A percentile compares a stretch with the other conserved stretches of the same genome.
Evolutionary conservation across 2,113 vertebrate genomes (phyloP).

Genomic region (Myotis lucifugus): DNA sequence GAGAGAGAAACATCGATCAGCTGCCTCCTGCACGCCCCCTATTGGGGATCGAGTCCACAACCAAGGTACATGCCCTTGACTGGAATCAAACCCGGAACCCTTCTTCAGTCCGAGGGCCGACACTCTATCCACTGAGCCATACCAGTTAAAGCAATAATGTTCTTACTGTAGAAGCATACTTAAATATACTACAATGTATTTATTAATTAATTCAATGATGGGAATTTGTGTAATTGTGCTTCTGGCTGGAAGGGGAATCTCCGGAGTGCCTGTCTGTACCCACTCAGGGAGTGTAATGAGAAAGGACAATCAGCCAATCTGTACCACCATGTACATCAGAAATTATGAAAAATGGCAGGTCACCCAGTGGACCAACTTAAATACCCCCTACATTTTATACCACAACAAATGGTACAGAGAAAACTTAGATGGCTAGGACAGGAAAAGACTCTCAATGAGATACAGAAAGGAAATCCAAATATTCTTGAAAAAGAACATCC

Average conservation of each 20-base stretch:
- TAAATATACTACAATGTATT: not conserved
- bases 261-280: not conserved
- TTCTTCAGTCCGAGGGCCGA: too few species aligned
- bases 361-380: not conserved
- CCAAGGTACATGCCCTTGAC: too few species aligned
- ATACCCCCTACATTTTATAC: not conserved
- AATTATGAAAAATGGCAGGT: not conserved
- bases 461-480: not conserved
- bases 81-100: too few species aligned
- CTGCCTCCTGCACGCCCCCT: too few species aligned
- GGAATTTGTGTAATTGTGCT: not conserved
- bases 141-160: not conserved
- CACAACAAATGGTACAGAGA: not conserved
- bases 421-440: not conserved
- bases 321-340: not conserved
- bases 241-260: not conserved
- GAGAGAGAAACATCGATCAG: too few species aligned
- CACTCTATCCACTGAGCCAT: too few species aligned
- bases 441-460: not conserved
- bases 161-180: not conserved
- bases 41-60: too few species aligned
- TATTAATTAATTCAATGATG: not conserved
- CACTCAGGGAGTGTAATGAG: not conserved
- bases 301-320: not conserved
- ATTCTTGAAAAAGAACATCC: not conserved